These are phyloP conservation scores for Rafetus swinhoei DNA, from an alignment of 2,113 vertebrate genomes.

Conservation along the genomic window DNA sequence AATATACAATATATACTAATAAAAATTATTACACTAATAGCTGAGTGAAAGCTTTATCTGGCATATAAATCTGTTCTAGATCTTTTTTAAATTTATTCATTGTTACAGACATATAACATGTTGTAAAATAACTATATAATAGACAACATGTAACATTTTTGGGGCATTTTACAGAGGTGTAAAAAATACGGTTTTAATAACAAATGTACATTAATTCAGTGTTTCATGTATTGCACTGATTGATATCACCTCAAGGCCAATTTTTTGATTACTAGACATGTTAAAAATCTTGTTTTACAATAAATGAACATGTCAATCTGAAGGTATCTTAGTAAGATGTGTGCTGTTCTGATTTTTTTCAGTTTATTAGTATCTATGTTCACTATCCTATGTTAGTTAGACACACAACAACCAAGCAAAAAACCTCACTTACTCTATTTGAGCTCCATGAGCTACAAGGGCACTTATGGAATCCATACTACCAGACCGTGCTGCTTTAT, in stretches of 20 bases:
- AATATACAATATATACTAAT: slow-evolving; percentile 66
- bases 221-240: slow-evolving; percentile 14
- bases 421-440: slow-evolving; percentile 90
- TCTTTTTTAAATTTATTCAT: slow-evolving; percentile 55
- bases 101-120: neutral
- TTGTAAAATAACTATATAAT: neutral
- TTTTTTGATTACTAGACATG: slow-evolving; percentile 45
- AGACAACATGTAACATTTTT: neutral
- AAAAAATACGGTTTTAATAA: neutral
- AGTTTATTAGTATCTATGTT: slow-evolving; percentile 41
- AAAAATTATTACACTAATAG: slow-evolving; percentile 61
- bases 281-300: slow-evolving; percentile 24
- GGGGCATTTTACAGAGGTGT: neutral
- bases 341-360: slow-evolving; percentile 7
- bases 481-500: slow-evolving; percentile 95
- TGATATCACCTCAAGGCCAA: neutral
- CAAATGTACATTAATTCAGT: slow-evolving; percentile 3
- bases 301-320: slow-evolving; percentile 35
- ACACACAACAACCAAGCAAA: slow-evolving; percentile 67
- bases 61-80: slow-evolving; percentile 25
- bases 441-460: slow-evolving; percentile 91
- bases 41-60: neutral
- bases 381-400: slow-evolving; percentile 65
- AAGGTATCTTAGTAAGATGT: neutral
- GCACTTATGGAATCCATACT: slow-evolving; percentile 94